A percentile compares a stretch with the other conserved stretches of the same genome.
These are phyloP conservation scores for Micrasema minimum DNA, from an alignment of 1,140 invertebrate genomes.

Conservation along the genomic window DNA sequence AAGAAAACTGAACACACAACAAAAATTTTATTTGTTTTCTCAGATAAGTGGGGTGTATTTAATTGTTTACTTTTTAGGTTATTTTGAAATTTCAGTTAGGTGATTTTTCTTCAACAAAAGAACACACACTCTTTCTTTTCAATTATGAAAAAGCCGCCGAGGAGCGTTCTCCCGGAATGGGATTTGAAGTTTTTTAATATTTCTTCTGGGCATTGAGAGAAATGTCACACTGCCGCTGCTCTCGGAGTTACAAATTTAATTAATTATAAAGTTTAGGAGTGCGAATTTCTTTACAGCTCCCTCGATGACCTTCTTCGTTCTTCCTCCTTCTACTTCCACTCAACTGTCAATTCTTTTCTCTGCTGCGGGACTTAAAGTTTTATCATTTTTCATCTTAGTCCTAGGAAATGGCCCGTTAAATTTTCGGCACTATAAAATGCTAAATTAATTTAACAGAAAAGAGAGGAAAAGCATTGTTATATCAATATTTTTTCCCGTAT, in stretches of 20 bases:
- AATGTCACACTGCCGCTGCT: slow-evolving; percentile 25
- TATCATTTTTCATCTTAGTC: slow-evolving; percentile 3
- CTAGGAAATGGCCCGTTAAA: slow-evolving; percentile 4
- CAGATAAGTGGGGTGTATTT: no score
- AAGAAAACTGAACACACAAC: no score
- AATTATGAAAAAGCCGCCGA: slow-evolving; percentile 22
- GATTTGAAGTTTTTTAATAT: slow-evolving; percentile 37
- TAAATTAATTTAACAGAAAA: no score
- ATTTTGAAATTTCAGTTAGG: no score
- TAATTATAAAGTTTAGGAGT: slow-evolving; percentile 47
- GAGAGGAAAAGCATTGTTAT: no score
- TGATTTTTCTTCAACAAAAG: no score
- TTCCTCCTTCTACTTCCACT: neutral
- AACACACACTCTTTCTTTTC: slow-evolving; percentile 12
- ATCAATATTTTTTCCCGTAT: no score
- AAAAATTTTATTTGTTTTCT: no score
- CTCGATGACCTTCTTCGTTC: slow-evolving; percentile 15
- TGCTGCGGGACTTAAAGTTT: slow-evolving; percentile 10
- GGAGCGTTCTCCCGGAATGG: neutral
- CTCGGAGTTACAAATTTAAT: slow-evolving; percentile 39
- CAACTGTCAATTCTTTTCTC: slow-evolving; percentile 44
- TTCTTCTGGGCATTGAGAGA: slow-evolving; percentile 34
- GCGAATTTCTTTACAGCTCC: slow-evolving; percentile 43
- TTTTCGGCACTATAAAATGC: no score
- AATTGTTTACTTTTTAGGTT: no score